These are phyloP conservation scores for Zaprionus lineosus DNA, from an alignment of 2,888 invertebrate species.

Conservation along the genomic window DNA sequence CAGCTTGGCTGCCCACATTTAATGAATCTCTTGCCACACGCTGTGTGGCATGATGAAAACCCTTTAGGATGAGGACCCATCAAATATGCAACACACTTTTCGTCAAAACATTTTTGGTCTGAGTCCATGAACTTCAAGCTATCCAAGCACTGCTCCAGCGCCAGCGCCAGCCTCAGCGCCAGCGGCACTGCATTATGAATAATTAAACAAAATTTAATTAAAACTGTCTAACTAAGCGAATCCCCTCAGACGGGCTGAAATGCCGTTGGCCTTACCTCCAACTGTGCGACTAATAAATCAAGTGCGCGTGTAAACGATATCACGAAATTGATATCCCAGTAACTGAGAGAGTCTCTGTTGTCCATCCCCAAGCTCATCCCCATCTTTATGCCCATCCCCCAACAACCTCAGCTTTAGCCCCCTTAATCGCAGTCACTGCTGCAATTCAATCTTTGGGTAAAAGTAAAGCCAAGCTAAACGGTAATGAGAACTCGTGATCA, in stretches of 20 bases:
- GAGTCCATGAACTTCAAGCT: conserved; percentile 22
- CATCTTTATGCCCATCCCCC: not conserved
- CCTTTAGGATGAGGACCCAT: conserved; percentile 19
- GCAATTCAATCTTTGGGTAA: conserved; percentile 32
- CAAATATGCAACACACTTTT: conserved; percentile 63
- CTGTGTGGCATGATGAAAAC: conserved; percentile 8
- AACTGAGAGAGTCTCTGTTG: not conserved
- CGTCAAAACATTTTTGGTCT: conserved; percentile 54
- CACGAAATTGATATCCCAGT: conserved; percentile 50
- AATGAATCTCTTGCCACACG: conserved; percentile 20
- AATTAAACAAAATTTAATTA: conserved; percentile 75
- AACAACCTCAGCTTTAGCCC: not conserved
- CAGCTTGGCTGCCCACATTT: not conserved
- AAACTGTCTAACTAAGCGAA: conserved; percentile 59
- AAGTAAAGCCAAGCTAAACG: conserved; percentile 21
- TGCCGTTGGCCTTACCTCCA: conserved; percentile 15
- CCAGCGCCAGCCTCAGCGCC: conserved; percentile 5
- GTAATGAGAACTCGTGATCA: conserved; percentile 32
- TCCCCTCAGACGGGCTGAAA: conserved; percentile 34
- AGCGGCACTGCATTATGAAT: conserved; percentile 46
- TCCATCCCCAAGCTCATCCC: too few relatives aligned
- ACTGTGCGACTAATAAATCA: conserved; percentile 59
- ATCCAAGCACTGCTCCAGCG: conserved; percentile 8
- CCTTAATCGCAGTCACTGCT: too few relatives aligned
- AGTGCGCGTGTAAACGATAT: conserved; percentile 43